phyloP scores from a whole-genome alignment of 1,140 invertebrate species.

The Melitaea cinxia region DNA sequence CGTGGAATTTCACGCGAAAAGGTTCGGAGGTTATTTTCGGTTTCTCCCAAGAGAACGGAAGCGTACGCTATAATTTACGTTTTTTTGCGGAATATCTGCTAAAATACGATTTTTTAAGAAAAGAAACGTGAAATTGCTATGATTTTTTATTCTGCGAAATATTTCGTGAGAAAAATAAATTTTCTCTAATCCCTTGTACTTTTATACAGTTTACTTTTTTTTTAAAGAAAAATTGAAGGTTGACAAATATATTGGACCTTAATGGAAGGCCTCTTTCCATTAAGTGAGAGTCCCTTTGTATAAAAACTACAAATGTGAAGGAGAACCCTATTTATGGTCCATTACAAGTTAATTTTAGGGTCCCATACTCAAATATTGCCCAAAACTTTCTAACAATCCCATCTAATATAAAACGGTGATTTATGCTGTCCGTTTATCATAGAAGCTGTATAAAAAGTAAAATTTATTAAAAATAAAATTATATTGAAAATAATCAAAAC shows the following conservation, averaged over 20 bases:
- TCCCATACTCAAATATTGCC: too few species aligned
- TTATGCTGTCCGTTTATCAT: too few species aligned
- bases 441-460: too few species aligned
- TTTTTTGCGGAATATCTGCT: slow-evolving; percentile 7
- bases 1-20: slow-evolving; percentile 14
- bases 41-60: slow-evolving; percentile 9
- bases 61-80: slow-evolving; percentile 27
- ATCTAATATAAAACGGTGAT: too few species aligned
- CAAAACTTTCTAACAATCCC: too few species aligned
- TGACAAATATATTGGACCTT: background rate
- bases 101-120: slow-evolving; percentile 14
- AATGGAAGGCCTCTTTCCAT: background rate
- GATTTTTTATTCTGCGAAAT: background rate
- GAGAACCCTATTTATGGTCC: background rate
- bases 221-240: background rate
- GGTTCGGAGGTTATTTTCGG: slow-evolving; percentile 2
- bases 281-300: background rate
- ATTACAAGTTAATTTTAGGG: background rate
- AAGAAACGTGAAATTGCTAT: slow-evolving; percentile 5
- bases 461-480: too few species aligned
- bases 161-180: background rate
- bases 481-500: too few species aligned
- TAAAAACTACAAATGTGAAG: background rate
- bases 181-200: background rate
- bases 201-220: background rate